Evolutionary conservation across 2,888 invertebrate genomes (phyloP), one percentile per base, ranked within the genome.

Genomic region (Gisinianus flammeolus): DNA sequence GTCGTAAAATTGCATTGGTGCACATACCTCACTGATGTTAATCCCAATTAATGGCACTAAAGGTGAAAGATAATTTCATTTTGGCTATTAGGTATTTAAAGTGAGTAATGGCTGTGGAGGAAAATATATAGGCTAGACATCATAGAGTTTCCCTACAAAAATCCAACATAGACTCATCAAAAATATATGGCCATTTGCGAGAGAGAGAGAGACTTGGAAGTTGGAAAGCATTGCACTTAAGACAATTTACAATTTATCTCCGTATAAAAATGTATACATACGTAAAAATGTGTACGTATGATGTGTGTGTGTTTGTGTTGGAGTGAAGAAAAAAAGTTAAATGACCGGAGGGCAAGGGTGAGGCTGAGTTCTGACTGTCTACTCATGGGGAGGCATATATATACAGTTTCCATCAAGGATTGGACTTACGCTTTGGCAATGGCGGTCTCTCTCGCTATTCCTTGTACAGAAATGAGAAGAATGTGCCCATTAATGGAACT

Each of bases 1-100:
- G 80, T 81, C 79, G 79, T 81, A 81, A 81, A 81, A 78, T 78
- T 77, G 74, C 75, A 79, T 78, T 70, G 64, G 52, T 73, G 62
- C 79, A 69, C 81, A 80, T 80, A 77, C 75, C 77, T 79, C 68
- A 71, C 77, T 74, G 72, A 80, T 80, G 80, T 82, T 82, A 80
- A 82, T 82, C 77, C 79, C 81, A 82, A 82, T 82, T 82, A 82
- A 82, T 82, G 79, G 76, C 78, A 77, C 78, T 73, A 64, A 70
- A 30, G 73, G 73, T 62, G 26, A 73, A 58, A 62, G 58, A 73
- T 62, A 73, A 58, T 62, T 62, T 62, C 73, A 66, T 66, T 66
- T 66, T 66, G 31, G 28, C 66, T 66, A 31, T 16, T 16, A 30
- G 28, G 66, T 66, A 66, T 66, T 66, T 66, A 30, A 26, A 30